Conservation (phyloP, 2,113 vertebrate species). For the Pimephales promelas region DNA sequence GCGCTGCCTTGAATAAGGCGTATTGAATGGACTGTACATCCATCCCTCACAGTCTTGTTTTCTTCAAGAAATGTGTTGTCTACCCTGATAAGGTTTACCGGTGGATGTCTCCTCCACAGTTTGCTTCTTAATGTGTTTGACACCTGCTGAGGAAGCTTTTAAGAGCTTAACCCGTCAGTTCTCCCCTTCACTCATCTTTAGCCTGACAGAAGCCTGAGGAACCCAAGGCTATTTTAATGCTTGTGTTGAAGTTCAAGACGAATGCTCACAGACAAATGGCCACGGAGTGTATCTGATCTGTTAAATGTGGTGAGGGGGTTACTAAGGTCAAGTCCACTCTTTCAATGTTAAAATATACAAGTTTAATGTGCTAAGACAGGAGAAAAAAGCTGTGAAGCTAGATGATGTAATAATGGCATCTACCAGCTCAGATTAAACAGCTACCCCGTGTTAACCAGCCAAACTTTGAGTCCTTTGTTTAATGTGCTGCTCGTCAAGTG, state of each 20-base stretch:
- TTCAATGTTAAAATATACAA: neutral
- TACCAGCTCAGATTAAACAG: neutral
- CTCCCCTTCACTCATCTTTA: neutral
- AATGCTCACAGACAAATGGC: neutral
- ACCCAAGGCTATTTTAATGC: constrained; percentile 12
- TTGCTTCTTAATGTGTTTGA: neutral
- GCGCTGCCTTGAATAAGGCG: too few species aligned
- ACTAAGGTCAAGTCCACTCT: neutral
- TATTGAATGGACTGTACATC: neutral
- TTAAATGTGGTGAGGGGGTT: neutral
- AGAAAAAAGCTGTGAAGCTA: neutral
- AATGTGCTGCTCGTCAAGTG: neutral
- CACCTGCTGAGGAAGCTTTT: constrained; percentile 42
- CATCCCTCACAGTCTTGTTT: neutral
- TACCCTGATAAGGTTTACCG: neutral
- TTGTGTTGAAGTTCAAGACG: constrained; percentile 25
- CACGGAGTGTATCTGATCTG: neutral
- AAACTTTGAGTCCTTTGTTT: neutral
- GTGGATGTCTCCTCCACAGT: neutral
- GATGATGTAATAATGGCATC: neutral
- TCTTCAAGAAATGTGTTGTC: neutral
- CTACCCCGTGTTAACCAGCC: neutral
- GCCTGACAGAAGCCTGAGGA: neutral
- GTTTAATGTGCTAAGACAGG: neutral
- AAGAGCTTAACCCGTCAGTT: constrained; percentile 43